These are phyloP conservation scores for Sebastes baramenuke DNA, from an alignment of 2,797 vertebrate genomes.

Conservation along the genomic window DNA sequence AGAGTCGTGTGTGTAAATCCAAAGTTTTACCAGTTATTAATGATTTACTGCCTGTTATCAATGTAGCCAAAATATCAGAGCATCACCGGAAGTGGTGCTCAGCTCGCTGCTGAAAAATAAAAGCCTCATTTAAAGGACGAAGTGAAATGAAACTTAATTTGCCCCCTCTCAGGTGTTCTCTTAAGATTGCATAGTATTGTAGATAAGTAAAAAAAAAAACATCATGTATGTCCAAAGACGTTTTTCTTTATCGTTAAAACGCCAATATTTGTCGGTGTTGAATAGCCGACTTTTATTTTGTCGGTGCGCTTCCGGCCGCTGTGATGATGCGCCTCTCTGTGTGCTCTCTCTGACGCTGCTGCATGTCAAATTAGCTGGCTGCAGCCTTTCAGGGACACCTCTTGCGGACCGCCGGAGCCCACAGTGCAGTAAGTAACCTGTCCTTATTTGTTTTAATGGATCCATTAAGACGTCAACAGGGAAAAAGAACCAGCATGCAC, in stretches of 20 bases:
- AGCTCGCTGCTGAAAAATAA: conserved; percentile 58
- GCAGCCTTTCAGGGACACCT: conserved; percentile 72
- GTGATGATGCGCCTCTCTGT: conserved; percentile 10
- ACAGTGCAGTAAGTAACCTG: conserved; percentile 74
- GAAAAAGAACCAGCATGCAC: background rate
- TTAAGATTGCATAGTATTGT: accelerated
- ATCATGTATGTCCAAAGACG: accelerated
- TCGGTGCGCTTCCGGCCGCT: background rate
- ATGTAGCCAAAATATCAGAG: background rate
- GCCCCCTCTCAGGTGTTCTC: background rate
- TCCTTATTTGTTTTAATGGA: accelerated
- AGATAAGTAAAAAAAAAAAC: accelerated
- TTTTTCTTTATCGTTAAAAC: no score
- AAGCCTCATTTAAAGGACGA: background rate
- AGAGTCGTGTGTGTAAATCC: conserved; percentile 11
- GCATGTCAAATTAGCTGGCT: conserved; percentile 72
- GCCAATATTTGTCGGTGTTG: background rate
- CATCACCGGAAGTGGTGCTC: conserved; percentile 32
- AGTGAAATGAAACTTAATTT: background rate
- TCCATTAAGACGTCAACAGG: background rate
- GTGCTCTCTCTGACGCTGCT: conserved; percentile 40
- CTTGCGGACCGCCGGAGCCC: conserved; percentile 68
- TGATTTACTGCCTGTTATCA: conserved; percentile 51
- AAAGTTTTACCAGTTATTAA: conserved; percentile 58
- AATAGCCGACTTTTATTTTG: conserved; percentile 66